Evolutionary conservation across 1,140 invertebrate genomes (phyloP), one percentile per base, ranked within the genome.

Genomic region (Zophobas atratus): DNA sequence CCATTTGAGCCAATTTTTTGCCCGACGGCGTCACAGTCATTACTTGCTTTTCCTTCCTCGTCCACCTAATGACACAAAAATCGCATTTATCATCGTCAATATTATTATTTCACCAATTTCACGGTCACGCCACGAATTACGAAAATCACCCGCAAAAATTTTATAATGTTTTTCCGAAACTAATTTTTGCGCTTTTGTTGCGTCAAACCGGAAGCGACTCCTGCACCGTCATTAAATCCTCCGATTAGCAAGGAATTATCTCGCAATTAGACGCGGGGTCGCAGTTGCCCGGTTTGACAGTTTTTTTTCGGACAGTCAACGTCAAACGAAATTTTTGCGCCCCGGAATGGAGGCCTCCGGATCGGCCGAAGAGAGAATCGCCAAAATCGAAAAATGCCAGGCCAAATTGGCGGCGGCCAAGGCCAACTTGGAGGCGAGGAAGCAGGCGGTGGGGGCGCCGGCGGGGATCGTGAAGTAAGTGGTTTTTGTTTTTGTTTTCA

Each of bases 361-460:
- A 67, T 32, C 60, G 8, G n/a, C 60, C 60, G 60, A 67, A 36
- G 60, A 67, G 39, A 41, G 60, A 8, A 41, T 67, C 39, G 60
- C 60, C n/a, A 67, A 67, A 20, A 67, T 67, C 60, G 60, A 67
- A 20, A 46, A 32, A 36, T 67, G 60, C 39, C 60, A 67, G 39
- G 60, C 60, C 6, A 67, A 67, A 20, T 43, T 67, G 39, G 60
- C 60, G 38, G 60, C 60, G 8, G 60, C 60, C 38, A 67, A 67
- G 39, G 39, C 38, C n/a, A 39, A 39, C 8, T 20, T 67, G 8
- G n/a, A 67, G 60, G 60, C 60, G 38, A 67, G 60, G 39, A 8
- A 67, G 39, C 2, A 5, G 6, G 49, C 4, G 49, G 35, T 8
- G 60, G 36, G 36, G 39, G 38, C 60, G 0, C 60, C 39, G 8